Evolutionary conservation across 1,140 invertebrate species (phyloP), one percentile per base, ranked within the genome.

Genomic region (Stratiolaelaps scimitus): DNA sequence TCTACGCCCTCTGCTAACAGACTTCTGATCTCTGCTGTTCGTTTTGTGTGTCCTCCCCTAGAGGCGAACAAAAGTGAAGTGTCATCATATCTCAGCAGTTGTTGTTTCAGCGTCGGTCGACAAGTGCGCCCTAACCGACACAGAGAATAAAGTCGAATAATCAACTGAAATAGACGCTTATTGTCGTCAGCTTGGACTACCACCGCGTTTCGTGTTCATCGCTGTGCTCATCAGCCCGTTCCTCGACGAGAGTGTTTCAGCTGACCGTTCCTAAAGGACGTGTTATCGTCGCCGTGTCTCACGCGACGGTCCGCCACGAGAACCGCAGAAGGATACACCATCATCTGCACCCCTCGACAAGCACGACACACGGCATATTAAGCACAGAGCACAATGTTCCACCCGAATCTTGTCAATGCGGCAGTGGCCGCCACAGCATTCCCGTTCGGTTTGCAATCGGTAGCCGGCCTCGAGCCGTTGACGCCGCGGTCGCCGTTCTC

Each of bases 331-430:
- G 34, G 34, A 40, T 40, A 40, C 5, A 48, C 19, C 4, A 48
- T 28, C 26, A 48, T 7, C 4, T 23, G 15, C 23, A 60, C 53
- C 17, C 15, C 2, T 26, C 1, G 23, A 60, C 15, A 2, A 20
- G 20, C 53, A 60, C 34, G 5, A 4, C 34, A 60, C 53, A 20
- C 26, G 53, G 34, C 26, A 48, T n/a, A n/a, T n/a, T n/a, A n/a
- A n/a, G n/a, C n/a, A n/a, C n/a, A n/a, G n/a, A n/a, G n/a, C n/a
- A 48, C 26, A 60, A 60, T 60, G 53, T 34, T 60, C 34, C 34
- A 60, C 23, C 34, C 53, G 13, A 60, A 60, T 34, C 53, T 60
- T 34, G 34, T 60, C 15, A 60, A 26, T 34, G 53, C 53, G 17
- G 53, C 53, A 1, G 26, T 40, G 10, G 34, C 34, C 34, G 34